Base-by-base conservation (phyloP, 2,888 invertebrate species). In the Caenorhabditis drosophilae region DNA sequence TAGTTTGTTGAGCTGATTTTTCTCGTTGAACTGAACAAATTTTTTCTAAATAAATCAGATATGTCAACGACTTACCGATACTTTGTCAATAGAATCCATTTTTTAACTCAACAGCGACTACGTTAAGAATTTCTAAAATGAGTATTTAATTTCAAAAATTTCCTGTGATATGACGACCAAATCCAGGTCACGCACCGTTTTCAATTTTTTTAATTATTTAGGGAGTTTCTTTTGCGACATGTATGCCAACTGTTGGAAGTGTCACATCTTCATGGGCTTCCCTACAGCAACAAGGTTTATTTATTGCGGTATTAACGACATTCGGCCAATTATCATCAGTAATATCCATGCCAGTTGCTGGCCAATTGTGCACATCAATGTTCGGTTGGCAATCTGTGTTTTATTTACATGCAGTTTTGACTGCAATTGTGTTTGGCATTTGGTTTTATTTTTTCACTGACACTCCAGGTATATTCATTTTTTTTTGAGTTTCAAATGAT, bases 351-450 rank as follows among this genome's bases (percentile, higher is more conserved):
- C 76, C 76, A 0, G 56, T 76, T 3, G 61, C 74, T 11, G 76
- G 76, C 15, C 61, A 69, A 66, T 51, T 81, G 6, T 81, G 81
- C 57, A 67, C 69, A 0, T 76, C 77, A 9, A 40, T 66, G 0
- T 45, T 71, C 15, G 81, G 81, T 22, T 81, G 81, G 81, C 53
- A 71, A 38, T 71, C 80, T 0, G 79, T 81, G 20, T 81, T 70
- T 63, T 81, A 79, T 55, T 48, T 76, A 12, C 81, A 81, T 45
- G 67, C 78, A 1, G 26, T 57, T 22, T 68, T 82, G 42, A 72
- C 70, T 18, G 31, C 78, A 9, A 35, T 70, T 16, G 53, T 74
- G 22, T 81, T 81, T 62, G 26, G 67, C 2, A 20, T 57, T 3
- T 81, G 73, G 72, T 56, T 52, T 23, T 20, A 60, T 7, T 40